Base-by-base conservation (phyloP, 2,888 invertebrate species). In the Archaeoteleia sp. region DNA sequence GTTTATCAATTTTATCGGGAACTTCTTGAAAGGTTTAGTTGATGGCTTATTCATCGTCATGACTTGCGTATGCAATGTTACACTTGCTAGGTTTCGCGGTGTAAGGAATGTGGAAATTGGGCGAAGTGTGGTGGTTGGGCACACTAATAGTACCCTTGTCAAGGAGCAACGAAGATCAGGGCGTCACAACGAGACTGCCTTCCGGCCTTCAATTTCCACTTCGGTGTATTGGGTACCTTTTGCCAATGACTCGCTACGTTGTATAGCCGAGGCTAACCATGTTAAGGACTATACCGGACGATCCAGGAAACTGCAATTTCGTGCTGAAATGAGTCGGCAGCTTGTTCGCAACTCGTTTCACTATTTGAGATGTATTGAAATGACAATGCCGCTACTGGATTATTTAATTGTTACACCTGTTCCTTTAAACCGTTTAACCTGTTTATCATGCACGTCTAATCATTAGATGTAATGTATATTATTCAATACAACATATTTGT, bases 381-480 rank as follows among this genome's bases (percentile, higher is more conserved):
- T 32, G 29, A 14, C 40, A 27, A 48, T 54, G 62, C 39, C 17
- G 39, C 53, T 23, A 39, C 34, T 49, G 48, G 54, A 53, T 45
- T 62, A 40, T 43, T 55, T 49, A 55, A 63, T 42, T 55, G 48
- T 42, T 62, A 62, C 54, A n/a, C n/a, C n/a, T n/a, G n/a, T n/a
- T n/a, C n/a, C n/a, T n/a, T n/a, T n/a, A n/a, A n/a, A n/a, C n/a
- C n/a, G n/a, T n/a, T n/a, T n/a, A n/a, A n/a, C n/a, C n/a, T n/a
- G n/a, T n/a, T n/a, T n/a, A n/a, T n/a, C n/a, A n/a, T n/a, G n/a
- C n/a, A n/a, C n/a, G n/a, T n/a, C n/a, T n/a, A n/a, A n/a, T n/a
- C n/a, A n/a, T n/a, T n/a, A n/a, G n/a, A n/a, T n/a, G n/a, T n/a
- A n/a, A n/a, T n/a, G n/a, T n/a, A n/a, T n/a, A n/a, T n/a, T n/a